phyloP scores from a whole-genome alignment of 2,888 invertebrate genomes.

The Meta bourneti region DNA sequence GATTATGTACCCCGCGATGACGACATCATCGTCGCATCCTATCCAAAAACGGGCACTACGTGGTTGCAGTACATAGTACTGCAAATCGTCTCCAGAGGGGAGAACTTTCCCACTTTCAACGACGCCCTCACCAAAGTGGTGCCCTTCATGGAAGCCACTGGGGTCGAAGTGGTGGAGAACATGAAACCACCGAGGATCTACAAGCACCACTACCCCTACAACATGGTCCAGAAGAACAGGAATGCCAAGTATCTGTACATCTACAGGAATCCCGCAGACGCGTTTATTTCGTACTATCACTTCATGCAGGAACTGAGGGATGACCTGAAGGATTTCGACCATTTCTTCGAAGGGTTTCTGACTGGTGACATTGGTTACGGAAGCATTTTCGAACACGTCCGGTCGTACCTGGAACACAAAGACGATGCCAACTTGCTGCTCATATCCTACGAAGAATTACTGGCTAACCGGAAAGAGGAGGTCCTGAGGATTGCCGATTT shows the following conservation, averaged over 20 bases:
- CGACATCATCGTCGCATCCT: slow-evolving; percentile 73
- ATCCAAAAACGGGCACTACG: slow-evolving; percentile 75
- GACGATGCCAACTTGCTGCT: slow-evolving; percentile 79
- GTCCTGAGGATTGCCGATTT: slow-evolving; percentile 77
- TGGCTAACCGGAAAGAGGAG: slow-evolving; percentile 76
- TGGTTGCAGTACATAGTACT: slow-evolving; percentile 75
- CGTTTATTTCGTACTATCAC: slow-evolving; percentile 81
- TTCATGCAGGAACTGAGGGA: slow-evolving; percentile 77
- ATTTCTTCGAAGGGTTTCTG: slow-evolving; percentile 80
- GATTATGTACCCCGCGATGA: slow-evolving; percentile 42
- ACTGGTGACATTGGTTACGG: slow-evolving; percentile 79
- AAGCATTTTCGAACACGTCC: slow-evolving; percentile 73
- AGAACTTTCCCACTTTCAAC: slow-evolving; percentile 78
- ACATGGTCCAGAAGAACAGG: slow-evolving; percentile 47
- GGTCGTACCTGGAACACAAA: slow-evolving; percentile 62
- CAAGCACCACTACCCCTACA: slow-evolving; percentile 53
- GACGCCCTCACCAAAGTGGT: slow-evolving; percentile 75
- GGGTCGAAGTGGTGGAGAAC: slow-evolving; percentile 11
- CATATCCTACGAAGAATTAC: slow-evolving; percentile 81
- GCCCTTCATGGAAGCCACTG: slow-evolving; percentile 66
- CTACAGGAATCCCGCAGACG: slow-evolving; percentile 82
- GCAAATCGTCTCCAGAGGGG: slow-evolving; percentile 62
- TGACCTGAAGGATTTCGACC: slow-evolving; percentile 78
- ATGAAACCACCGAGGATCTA: slow-evolving; percentile 40
- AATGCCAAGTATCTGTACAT: slow-evolving; percentile 81